Base-by-base conservation (phyloP, 2,797 vertebrate genomes). In the Tamandua tetradactyla region DNA sequence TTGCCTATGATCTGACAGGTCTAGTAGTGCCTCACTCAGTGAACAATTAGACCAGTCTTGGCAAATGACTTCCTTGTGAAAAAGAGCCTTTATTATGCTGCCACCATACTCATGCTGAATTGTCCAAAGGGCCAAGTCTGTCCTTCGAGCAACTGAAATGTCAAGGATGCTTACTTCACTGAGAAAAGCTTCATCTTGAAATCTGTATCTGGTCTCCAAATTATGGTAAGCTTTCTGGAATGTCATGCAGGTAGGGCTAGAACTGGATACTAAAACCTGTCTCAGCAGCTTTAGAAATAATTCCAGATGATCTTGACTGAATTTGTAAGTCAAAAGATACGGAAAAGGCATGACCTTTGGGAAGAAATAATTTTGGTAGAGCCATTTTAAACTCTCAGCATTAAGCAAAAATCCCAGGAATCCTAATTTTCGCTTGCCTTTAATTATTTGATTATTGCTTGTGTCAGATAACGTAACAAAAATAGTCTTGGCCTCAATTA, bases 391-490 rank as follows among this genome's bases (percentile, higher is more conserved):
- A 79, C 97, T 98, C 94, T 98, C 96, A 0, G 95, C 95, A 12
- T 97, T 98, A 59, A 98, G 96, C 87, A 98, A 90, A 75, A 98
- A 96, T 80, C 98, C 96, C 95, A 98, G 25, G 90, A 98, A 98
- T 68, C 97, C 98, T 40, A 98, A 91, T 93, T 61, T 98, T 59
- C 96, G 95, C 81, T 98, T 98, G 86, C 97, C 94, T 87, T 97
- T 97, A 57, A 97, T 90, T 75, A 98, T 2, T 1, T 74, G 83
- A 89, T 91, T 98, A 61, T 97, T 98, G 35, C 23, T 27, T 20
- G 86, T 91, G 61, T 98, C 98, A 0, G 25, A 97, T 80, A 98
- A 95, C 12, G 96, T 94, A 74, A 93, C 1, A 2, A 98, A 98
- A 61, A 40, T 89, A 55, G 64, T 98, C 75, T 96, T 97, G 84